Evolutionary conservation across 2,797 vertebrate genomes (phyloP), one percentile per base, ranked within the genome.

Genomic region (Ceyx erithaca): DNA sequence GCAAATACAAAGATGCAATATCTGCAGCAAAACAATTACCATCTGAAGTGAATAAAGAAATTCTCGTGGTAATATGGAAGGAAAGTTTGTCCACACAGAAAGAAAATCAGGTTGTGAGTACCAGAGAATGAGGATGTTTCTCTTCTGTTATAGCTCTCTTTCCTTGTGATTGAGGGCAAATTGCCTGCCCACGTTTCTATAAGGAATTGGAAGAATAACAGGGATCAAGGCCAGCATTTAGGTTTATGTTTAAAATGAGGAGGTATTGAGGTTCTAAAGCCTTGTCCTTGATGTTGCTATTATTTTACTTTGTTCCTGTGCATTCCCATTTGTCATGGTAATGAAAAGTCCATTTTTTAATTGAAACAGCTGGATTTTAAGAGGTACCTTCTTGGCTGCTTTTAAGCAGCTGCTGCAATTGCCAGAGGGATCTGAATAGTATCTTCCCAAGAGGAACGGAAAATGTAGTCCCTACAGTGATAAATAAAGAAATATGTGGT

Each of bases 1-100:
- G 70, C 67, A 93, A 88, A 91, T 67, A 73, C n/a, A 67, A 61
- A 86, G 67, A 80, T 73, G 46, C 25, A 51, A 6, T 86, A 55
- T 62, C 85, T 89, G 40, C 88, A 72, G 64, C 79, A 77, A 80
- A 92, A 40, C 26, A 33, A 52, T 70, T n/a, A 59, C 62, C 33
- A 22, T 89, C 62, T 83, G 72, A 96, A 87, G 54, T 6, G 31
- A 72, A 86, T 33, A 67, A 58, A 72, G 85, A 66, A 73, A 84
- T 72, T 22, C 18, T 35, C 33, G 37, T 5, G 21, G 33, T 49
- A 48, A n/a, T 12, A 14, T 43, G 73, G 67, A 81, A 81, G 40
- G 46, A 76, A 58, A 58, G 6, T 11, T 72, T 79, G 55, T 83
- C 73, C 63, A 45, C 45, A 41, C 0, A 3, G 45, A 30, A 81